Base-by-base conservation (phyloP, 2,888 invertebrate species). In the Tholera decimalis region DNA sequence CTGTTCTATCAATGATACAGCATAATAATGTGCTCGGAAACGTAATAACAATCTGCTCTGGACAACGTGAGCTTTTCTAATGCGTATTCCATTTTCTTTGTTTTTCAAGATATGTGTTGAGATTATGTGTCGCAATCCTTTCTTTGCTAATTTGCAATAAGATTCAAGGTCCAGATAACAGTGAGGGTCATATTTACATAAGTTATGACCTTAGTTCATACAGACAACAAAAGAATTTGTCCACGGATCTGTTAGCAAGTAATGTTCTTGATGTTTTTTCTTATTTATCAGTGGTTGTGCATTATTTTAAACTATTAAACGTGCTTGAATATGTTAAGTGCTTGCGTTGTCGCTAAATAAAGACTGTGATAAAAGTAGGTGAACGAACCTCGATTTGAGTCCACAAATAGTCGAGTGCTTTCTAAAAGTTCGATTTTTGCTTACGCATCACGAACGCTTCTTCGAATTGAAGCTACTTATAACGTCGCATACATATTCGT, bases 11-110 rank as follows among this genome's bases (percentile, higher is more conserved):
- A 9, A 44, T 53, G 30, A 49, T 72, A 51, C n/a, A 33, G 30
- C 7, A 63, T 18, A 33, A n/a, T 60, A 77, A 75, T 65, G 58
- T 73, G 57, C 39, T 73, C 59, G 46, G 54, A 78, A 83, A 82
- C 76, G 82, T 77, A 79, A 71, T 79, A 77, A 77, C 73, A 79
- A 81, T 79, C 73, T 81, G 79, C 84, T 84, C 79, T 82, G 83
- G 82, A 85, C 93, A 94, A 92, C 92, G 93, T 94, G 93, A 94
- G 91, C 83, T 86, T 89, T 88, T 85, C 3, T 79, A 82, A 61
- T 69, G 67, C 74, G 68, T 73, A 82, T 82, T 84, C 79, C 72
- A 49, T 71, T 57, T 62, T 72, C 62, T 57, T 30, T n/a, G 71
- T 65, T 61, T 61, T 66, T 43, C 35, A 51, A 26, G 39, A 5